Percentiles rank a stretch among this genome's conserved stretches.
phyloP scores from a whole-genome alignment of 2,888 invertebrate genomes.

The Trissolcus brochymenae region DNA sequence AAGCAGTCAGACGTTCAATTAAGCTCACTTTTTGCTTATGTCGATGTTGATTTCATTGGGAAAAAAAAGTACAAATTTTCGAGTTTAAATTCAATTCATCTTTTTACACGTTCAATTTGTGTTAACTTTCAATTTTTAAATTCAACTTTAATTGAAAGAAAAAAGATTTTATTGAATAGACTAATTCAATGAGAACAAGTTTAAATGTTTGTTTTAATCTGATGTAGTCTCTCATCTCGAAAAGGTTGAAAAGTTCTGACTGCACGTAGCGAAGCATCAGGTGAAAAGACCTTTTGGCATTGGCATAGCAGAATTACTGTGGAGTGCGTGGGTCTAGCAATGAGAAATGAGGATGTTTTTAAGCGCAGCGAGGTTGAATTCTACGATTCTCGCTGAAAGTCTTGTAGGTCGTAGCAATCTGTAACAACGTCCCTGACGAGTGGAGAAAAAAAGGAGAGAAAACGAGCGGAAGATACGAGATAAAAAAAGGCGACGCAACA shows the following conservation, averaged over 20 bases:
- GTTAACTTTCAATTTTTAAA: no score
- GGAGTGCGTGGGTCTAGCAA: constrained; percentile 43
- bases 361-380: constrained; percentile 29
- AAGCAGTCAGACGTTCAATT: no score
- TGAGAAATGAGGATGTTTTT: constrained; percentile 55
- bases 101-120: no score
- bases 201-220: no score
- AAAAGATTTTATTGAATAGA: no score
- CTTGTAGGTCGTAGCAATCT: constrained; percentile 50
- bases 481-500: constrained; percentile 12
- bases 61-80: no score
- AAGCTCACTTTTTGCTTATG: no score
- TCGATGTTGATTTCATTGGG: no score
- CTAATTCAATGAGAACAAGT: no score
- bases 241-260: constrained; percentile 1
- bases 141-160: no score
- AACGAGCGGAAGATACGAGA: constrained; percentile 9
- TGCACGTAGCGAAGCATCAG: constrained; percentile 8
- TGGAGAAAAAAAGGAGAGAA: constrained; percentile 5
- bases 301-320: constrained; percentile 20
- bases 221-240: no score
- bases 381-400: constrained; percentile 42
- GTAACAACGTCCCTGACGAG: constrained; percentile 43
- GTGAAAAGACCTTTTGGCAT: constrained; percentile 23
- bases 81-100: no score